A percentile compares a stretch with the other conserved stretches of the same genome.
These are phyloP conservation scores for Brachyopa scutellaris DNA, from an alignment of 2,888 invertebrate species.

Conservation along the genomic window DNA sequence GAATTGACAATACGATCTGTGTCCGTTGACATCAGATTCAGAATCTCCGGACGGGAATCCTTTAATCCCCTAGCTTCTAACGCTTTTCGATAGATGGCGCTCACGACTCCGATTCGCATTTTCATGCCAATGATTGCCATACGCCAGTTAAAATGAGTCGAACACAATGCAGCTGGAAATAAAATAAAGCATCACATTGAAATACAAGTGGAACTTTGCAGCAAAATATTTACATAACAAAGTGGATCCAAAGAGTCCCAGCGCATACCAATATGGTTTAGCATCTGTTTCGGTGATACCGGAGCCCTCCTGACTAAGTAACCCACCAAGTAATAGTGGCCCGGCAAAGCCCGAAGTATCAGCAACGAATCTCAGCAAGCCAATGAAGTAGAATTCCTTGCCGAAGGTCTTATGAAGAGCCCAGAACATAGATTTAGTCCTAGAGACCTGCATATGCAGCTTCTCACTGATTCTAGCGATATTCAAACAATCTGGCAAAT, in stretches of 20 bases:
- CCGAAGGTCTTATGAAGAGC: conserved; percentile 91
- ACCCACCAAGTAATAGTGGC: conserved; percentile 91
- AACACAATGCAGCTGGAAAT: conserved; percentile 88
- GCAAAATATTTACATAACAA: conserved; percentile 88
- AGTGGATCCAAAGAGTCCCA: conserved; percentile 86
- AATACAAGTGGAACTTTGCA: no score
- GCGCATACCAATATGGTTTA: conserved; percentile 86
- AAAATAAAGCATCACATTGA: not conserved
- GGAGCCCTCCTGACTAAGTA: conserved; percentile 86
- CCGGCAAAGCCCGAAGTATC: conserved; percentile 94
- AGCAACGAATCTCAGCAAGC: conserved; percentile 90
- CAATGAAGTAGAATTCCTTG: conserved; percentile 91
- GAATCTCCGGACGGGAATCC: conserved; percentile 90
- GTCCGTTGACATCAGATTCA: conserved; percentile 98
- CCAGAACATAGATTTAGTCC: conserved; percentile 83
- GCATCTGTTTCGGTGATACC: conserved; percentile 87
- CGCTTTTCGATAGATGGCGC: conserved; percentile 88
- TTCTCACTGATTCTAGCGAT: conserved; percentile 78
- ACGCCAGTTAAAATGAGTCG: conserved; percentile 94
- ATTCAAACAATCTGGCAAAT: conserved; percentile 84
- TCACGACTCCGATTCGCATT: conserved; percentile 92
- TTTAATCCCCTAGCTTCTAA: conserved; percentile 82
- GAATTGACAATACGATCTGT: conserved; percentile 97
- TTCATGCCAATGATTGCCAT: conserved; percentile 92
- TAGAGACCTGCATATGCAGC: conserved; percentile 80